These are phyloP conservation scores for Enhydra lutris DNA, from an alignment of 2,113 vertebrate genomes.

Conservation along the genomic window DNA sequence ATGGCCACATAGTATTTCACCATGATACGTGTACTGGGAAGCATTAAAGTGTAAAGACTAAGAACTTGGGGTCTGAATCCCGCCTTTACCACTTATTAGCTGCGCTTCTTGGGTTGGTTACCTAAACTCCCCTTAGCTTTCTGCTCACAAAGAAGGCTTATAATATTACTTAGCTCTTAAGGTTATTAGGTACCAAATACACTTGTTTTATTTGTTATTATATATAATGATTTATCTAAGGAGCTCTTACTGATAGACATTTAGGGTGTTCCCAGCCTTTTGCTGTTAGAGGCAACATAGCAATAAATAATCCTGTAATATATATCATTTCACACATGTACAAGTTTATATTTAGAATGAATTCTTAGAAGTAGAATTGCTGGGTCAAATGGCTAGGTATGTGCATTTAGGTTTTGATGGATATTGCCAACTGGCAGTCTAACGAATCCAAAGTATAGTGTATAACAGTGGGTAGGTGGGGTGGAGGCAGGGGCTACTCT, in stretches of 20 bases:
- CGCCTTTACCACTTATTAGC: not conserved
- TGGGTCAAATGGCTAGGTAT: not conserved
- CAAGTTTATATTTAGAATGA: constrained; percentile 48
- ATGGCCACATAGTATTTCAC: not conserved
- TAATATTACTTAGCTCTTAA: not conserved
- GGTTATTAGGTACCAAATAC: not conserved
- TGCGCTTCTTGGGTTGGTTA: not conserved
- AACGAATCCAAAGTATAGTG: not conserved
- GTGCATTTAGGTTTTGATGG: not conserved
- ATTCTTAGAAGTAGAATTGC: constrained; percentile 37
- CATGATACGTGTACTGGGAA: not conserved
- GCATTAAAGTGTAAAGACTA: not conserved
- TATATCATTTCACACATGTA: not conserved
- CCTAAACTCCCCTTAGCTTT: not conserved
- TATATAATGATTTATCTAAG: not conserved
- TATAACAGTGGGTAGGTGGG: not conserved
- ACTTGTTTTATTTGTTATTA: not conserved
- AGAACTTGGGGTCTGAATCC: not conserved
- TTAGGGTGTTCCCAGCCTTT: not conserved
- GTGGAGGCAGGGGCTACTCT: not conserved
- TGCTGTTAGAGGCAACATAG: not conserved
- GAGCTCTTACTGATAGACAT: not conserved
- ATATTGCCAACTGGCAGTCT: not conserved
- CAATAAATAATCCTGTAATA: not conserved
- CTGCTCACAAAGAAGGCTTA: not conserved